Base-by-base conservation (phyloP, 2,888 invertebrate species). In the Sinhomidia bicolor region DNA sequence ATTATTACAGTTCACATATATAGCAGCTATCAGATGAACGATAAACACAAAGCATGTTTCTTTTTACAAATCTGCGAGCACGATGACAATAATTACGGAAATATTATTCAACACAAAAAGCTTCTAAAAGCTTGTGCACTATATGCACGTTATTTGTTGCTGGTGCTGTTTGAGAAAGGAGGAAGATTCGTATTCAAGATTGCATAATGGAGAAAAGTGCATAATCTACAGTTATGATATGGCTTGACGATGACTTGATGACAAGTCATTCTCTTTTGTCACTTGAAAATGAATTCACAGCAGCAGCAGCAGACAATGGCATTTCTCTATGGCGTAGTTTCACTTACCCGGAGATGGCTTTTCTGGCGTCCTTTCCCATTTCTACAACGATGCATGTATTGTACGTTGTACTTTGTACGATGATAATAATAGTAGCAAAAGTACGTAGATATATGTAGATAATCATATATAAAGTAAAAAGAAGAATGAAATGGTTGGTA, bases 1-100 rank as follows among this genome's bases (percentile, higher is more conserved):
- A 57, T 10, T 0, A 4, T 12, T 26, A 60, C 10, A 20, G 9
- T 60, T 12, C 17, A 41, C 9, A 32, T 17, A 68, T n/a, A n/a
- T n/a, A n/a, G n/a, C n/a, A n/a, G n/a, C 17, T 17, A 36, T 36
- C 36, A 36, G 68, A 14, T 32, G n/a, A n/a, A n/a, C n/a, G n/a
- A n/a, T n/a, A n/a, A 65, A 36, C 36, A 29, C 9, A 68, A 36
- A 68, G 1, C 47, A 76, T 29, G 51, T 26, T 76, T 51, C 14
- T 29, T 29, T n/a, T 20, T 41, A 68, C 36, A 36, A 68, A 3
- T 32, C 5, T 68, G 32, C 12, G 32, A 7, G 6, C 51, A 76
- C 29, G 14, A 68, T 57, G 57, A 36, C 57, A 57, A 41, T 79
- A 79, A 79, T 79, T 79, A 79, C 79, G 57, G 79, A 79, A 78